Conservation (phyloP, 2,888 invertebrate species). For the Malthinus flaveolus region DNA sequence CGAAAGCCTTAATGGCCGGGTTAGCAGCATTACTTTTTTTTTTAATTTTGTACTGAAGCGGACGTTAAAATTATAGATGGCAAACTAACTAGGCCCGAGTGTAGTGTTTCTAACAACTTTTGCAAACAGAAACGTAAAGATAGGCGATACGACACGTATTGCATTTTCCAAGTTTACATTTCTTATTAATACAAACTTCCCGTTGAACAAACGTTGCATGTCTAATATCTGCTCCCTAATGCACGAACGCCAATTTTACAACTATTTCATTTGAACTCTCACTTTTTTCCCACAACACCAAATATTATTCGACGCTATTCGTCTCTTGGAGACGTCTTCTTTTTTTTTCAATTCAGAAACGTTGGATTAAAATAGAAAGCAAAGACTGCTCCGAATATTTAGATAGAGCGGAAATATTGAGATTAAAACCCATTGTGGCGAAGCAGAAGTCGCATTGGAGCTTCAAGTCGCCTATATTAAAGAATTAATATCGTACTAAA, state of each 20-base stretch:
- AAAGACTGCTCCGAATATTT: slow-evolving; percentile 26
- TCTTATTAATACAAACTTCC: slow-evolving; percentile 36
- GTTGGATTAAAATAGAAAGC: slow-evolving; percentile 27
- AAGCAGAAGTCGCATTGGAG: slow-evolving; percentile 21
- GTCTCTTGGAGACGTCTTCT: slow-evolving; percentile 10
- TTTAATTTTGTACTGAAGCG: too few relatives aligned
- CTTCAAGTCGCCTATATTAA: slow-evolving; percentile 21
- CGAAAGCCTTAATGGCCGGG: too few relatives aligned
- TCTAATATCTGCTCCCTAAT: slow-evolving; percentile 20
- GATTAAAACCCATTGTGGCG: slow-evolving; percentile 30
- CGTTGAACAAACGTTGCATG: slow-evolving; percentile 26
- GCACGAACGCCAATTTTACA: slow-evolving; percentile 29
- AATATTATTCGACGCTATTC: slow-evolving; percentile 6
- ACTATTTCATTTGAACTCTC: slow-evolving; percentile 9
- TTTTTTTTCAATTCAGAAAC: slow-evolving; percentile 18
- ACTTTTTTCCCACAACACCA: not conserved
- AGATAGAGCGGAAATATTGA: slow-evolving; percentile 31
- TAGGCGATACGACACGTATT: slow-evolving; percentile 31
- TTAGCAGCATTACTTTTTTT: too few relatives aligned
- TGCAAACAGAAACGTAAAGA: slow-evolving; percentile 22
- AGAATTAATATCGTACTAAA: slow-evolving; percentile 26
- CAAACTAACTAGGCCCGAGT: not conserved
- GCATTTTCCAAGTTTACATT: slow-evolving; percentile 34
- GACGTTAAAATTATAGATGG: too few relatives aligned
- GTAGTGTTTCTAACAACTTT: slow-evolving; percentile 12